Percentiles rank a stretch among this genome's conserved stretches.
Evolutionary conservation across 2,888 invertebrate species (phyloP).

Genomic region (Sepioteuthis lessoniana): DNA sequence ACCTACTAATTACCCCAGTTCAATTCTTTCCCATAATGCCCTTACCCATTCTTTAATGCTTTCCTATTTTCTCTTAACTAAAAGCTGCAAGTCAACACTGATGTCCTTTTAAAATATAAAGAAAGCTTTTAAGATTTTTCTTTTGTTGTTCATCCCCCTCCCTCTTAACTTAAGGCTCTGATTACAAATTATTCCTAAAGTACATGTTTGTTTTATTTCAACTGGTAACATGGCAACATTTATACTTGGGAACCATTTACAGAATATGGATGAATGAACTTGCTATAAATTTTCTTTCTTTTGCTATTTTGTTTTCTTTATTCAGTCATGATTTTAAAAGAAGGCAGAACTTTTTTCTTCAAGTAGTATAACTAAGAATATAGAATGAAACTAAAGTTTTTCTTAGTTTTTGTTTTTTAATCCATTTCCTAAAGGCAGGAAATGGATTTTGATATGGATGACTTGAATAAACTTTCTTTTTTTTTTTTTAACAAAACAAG

Average conservation of each 20-base stretch:
- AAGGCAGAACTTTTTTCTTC: neutral
- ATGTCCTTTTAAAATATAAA: neutral
- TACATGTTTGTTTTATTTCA: slow-evolving; percentile 16
- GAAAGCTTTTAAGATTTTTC: neutral
- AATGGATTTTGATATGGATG: slow-evolving; percentile 33
- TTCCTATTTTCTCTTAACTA: neutral
- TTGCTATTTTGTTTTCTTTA: neutral
- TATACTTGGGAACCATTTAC: neutral
- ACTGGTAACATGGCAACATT: neutral
- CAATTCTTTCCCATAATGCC: neutral
- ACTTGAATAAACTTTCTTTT: neutral
- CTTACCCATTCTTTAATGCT: neutral
- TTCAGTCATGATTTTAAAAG: neutral
- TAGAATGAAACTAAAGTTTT: neutral
- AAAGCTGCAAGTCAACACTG: neutral
- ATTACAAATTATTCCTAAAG: neutral
- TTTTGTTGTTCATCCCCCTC: neutral
- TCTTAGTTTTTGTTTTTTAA: neutral
- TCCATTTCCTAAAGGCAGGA: neutral
- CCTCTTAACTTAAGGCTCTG: neutral
- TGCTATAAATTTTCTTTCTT: neutral
- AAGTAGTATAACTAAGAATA: neutral
- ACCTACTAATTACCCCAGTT: neutral
- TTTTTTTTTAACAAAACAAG: neutral
- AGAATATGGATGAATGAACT: neutral